A percentile compares a stretch with the other conserved stretches of the same genome.
These are phyloP conservation scores for Lucilia cuprina DNA, from an alignment of 1,140 invertebrate species.

Conservation along the genomic window DNA sequence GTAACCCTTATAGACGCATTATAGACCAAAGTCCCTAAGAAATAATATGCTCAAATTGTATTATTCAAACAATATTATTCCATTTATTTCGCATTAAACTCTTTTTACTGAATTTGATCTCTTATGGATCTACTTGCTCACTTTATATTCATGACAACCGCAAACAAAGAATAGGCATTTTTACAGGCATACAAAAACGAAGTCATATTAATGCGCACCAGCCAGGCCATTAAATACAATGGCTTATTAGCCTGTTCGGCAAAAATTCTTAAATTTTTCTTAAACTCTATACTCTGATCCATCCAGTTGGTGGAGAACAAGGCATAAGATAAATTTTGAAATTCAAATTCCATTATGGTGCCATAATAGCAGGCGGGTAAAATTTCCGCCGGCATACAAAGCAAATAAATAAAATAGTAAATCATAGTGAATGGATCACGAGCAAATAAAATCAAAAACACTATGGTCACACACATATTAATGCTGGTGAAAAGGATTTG, in stretches of 20 bases:
- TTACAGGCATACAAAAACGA: conserved; percentile 28
- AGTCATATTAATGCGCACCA: conserved; percentile 34
- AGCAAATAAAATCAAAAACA: conserved; percentile 31
- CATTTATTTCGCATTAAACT: no score
- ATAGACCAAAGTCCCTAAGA: no score
- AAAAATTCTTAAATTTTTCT: conserved; percentile 29
- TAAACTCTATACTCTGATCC: conserved; percentile 21
- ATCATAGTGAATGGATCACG: conserved; percentile 2
- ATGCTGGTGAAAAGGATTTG: conserved; percentile 24
- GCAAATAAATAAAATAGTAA: conserved; percentile 28
- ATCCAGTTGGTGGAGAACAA: conserved; percentile 37
- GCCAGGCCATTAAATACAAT: conserved; percentile 18
- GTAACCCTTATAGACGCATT: no score
- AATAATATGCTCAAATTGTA: no score
- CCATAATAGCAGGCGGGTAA: conserved; percentile 35
- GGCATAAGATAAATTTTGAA: conserved; percentile 22
- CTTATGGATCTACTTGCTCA: neutral
- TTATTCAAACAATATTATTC: no score
- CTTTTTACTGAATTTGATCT: no score
- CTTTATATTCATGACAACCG: conserved; percentile 26
- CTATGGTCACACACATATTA: conserved; percentile 19
- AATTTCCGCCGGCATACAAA: conserved; percentile 3
- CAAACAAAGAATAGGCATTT: conserved; percentile 31
- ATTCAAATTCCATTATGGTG: conserved; percentile 32
- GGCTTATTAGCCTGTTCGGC: conserved; percentile 23